Evolutionary conservation across 2,797 vertebrate species (phyloP).

Genomic region (Hoplostethus mediterraneus): DNA sequence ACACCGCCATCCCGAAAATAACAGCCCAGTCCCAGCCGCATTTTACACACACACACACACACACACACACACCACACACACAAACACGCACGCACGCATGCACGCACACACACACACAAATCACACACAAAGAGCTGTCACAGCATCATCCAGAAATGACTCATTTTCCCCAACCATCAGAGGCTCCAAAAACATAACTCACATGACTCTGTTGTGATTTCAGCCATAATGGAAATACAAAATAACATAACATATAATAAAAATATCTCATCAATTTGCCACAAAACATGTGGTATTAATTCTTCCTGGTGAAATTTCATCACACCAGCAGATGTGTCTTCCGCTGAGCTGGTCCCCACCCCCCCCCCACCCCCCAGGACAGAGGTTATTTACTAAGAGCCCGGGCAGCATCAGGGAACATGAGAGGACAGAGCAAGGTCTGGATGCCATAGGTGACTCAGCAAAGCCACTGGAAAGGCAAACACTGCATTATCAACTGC

Average conservation of each 20-base stretch:
- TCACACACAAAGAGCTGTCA: slow-evolving; percentile 67
- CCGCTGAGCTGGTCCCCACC: slow-evolving; percentile 47
- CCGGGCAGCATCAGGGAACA: slow-evolving; percentile 38
- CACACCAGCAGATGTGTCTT: slow-evolving; percentile 30
- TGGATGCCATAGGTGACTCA: slow-evolving; percentile 73
- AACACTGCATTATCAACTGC: slow-evolving; percentile 53
- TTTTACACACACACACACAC: slow-evolving; percentile 35
- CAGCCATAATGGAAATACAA: slow-evolving; percentile 26
- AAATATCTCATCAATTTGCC: not conserved
- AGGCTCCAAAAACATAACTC: slow-evolving; percentile 52
- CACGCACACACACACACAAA: slow-evolving; percentile 61
- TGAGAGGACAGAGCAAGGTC: slow-evolving; percentile 65
- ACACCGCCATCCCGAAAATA: slow-evolving; percentile 63
- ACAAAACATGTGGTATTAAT: slow-evolving; percentile 27
- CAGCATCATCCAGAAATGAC: slow-evolving; percentile 68
- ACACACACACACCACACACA: slow-evolving; percentile 19
- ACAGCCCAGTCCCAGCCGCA: slow-evolving; percentile 63
- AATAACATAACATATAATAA: slow-evolving; percentile 17
- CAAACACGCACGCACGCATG: slow-evolving; percentile 21
- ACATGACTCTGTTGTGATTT: slow-evolving; percentile 67
- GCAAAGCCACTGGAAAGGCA: slow-evolving; percentile 55
- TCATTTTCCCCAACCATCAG: slow-evolving; percentile 55
- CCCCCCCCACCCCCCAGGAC: slow-evolving; percentile 46
- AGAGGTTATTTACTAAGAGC: slow-evolving; percentile 70
- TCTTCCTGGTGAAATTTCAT: slow-evolving; percentile 22